A percentile compares a stretch with the other conserved stretches of the same genome.
These are phyloP conservation scores for Dermolepida albohirtum DNA, from an alignment of 2,888 invertebrate genomes.

Conservation along the genomic window DNA sequence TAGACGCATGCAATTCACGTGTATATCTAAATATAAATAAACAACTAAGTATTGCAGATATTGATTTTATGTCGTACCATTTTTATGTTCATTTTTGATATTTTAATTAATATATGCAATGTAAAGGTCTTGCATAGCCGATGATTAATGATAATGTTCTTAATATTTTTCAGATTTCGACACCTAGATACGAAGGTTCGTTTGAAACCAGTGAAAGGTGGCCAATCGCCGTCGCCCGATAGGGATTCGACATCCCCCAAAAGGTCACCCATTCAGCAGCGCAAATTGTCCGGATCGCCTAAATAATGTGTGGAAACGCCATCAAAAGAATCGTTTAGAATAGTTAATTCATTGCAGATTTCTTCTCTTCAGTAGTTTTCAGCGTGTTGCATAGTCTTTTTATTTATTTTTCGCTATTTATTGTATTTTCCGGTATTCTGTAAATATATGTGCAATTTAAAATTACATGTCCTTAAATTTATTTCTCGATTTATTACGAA, in stretches of 20 bases:
- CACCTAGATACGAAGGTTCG: constrained; percentile 89
- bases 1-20: too few relatives aligned
- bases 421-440: background rate
- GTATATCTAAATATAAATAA: too few relatives aligned
- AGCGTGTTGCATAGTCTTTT: background rate
- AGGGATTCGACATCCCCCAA: constrained; percentile 68
- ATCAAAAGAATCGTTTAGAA: background rate
- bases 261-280: constrained; percentile 64
- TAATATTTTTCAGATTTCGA: constrained; percentile 74
- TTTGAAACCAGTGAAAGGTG: constrained; percentile 75
- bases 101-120: background rate
- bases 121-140: background rate
- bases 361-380: background rate
- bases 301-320: constrained; percentile 43
- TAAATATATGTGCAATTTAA: constrained; percentile 18
- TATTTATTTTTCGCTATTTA: constrained; percentile 10
- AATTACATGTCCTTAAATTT: background rate
- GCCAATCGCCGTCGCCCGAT: constrained; percentile 80
- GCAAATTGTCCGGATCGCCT: constrained; percentile 52
- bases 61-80: too few relatives aligned
- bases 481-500: background rate
- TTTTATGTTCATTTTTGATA: too few relatives aligned
- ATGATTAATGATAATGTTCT: constrained; percentile 27
- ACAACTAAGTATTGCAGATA: background rate
- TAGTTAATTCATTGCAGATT: background rate